These are phyloP conservation scores for Ricordea florida DNA, from an alignment of 92 coral and sea anemone species.

Conservation along the genomic window DNA sequence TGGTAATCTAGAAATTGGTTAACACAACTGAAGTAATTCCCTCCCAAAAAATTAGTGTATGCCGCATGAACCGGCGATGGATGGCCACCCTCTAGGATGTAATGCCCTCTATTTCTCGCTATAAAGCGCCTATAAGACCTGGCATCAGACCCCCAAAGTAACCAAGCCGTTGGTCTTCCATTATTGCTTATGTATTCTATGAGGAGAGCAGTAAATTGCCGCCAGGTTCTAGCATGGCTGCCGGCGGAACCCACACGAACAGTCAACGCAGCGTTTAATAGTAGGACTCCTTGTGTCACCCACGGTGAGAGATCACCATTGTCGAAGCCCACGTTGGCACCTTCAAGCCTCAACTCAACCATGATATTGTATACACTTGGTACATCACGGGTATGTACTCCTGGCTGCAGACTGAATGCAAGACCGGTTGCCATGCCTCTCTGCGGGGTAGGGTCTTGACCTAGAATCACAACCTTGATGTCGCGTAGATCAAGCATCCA, in stretches of 20 bases:
- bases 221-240: neutral
- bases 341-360: slow-evolving; percentile 8
- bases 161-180: neutral
- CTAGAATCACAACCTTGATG: neutral
- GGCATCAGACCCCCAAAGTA: slow-evolving; percentile 3
- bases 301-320: slow-evolving; percentile 8
- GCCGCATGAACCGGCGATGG: neutral
- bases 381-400: neutral
- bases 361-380: slow-evolving; percentile 21
- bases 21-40: slow-evolving; percentile 14
- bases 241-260: neutral
- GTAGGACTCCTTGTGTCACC: slow-evolving; percentile 7
- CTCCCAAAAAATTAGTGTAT: neutral
- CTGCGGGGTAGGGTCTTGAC: slow-evolving; percentile 36
- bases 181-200: neutral
- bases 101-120: neutral
- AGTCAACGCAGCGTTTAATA: slow-evolving; percentile 14
- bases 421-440: slow-evolving; percentile 6
- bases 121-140: neutral
- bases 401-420: slow-evolving; percentile 2
- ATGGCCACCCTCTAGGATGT: neutral
- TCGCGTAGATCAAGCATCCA: neutral
- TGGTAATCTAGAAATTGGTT: no score
- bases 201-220: neutral
- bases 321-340: neutral